These are phyloP conservation scores for Ophiothrix spiculata DNA, from an alignment of 35 echinoderm and acorn worm species.

Conservation along the genomic window DNA sequence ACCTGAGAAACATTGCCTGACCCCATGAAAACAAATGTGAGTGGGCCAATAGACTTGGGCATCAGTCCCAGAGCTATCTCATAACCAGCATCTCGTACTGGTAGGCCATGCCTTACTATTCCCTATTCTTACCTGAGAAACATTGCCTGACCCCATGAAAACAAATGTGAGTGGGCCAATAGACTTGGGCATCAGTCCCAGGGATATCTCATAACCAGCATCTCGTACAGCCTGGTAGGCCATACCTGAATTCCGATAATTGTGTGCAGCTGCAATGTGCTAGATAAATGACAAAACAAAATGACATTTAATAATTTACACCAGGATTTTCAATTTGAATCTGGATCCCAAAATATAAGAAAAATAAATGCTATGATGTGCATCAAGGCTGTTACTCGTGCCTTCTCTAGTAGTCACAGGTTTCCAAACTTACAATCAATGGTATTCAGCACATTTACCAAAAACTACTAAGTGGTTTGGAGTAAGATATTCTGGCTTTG, in stretches of 20 bases:
- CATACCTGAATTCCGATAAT: conserved; percentile 91
- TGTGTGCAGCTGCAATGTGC: conserved; percentile 98
- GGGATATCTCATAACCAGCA: conserved; percentile 86
- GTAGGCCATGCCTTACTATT: no score
- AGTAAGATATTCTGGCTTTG: no score
- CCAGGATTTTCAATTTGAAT: no score
- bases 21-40: conserved; percentile 95
- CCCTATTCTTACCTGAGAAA: conserved; percentile 90
- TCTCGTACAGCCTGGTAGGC: conserved; percentile 84
- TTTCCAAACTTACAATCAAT: conserved; percentile 69
- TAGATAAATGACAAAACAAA: conserved; percentile 9
- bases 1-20: conserved; percentile 97
- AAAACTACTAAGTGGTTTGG: no score
- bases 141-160: conserved; percentile 94
- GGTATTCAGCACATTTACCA: conserved; percentile 77
- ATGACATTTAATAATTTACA: neutral
- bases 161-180: conserved; percentile 92
- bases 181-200: conserved; percentile 83
- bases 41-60: conserved; percentile 84
- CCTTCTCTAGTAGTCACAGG: no score
- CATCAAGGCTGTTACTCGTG: no score
- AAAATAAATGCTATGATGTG: no score
- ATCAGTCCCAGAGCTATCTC: conserved; percentile 77
- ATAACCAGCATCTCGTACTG: conserved; percentile 88
- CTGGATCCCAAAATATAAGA: no score